Conservation (phyloP, 2,797 vertebrate species). For the Megaceryle alcyon region DNA sequence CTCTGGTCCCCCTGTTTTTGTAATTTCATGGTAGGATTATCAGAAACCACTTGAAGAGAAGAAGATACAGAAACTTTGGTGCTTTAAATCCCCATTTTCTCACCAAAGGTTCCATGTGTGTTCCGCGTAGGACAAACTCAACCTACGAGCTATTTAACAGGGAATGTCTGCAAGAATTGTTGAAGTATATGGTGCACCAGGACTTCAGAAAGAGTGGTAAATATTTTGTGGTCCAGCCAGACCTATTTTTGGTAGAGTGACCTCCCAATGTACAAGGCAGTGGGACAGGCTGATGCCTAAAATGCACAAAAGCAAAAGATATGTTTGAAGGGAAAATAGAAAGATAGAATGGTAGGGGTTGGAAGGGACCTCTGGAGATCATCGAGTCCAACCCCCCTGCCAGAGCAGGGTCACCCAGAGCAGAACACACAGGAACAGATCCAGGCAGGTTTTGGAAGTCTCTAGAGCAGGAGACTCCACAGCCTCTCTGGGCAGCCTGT, state of each 20-base stretch:
- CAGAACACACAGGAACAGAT: too few species aligned
- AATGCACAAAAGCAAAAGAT: not conserved
- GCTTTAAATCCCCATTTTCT: not conserved
- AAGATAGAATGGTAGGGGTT: too few species aligned
- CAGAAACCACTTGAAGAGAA: conserved; percentile 12
- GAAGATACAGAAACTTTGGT: not conserved
- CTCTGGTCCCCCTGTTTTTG: conserved; percentile 20
- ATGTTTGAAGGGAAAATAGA: not conserved
- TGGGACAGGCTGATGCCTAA: not conserved
- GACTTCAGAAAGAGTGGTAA: not conserved
- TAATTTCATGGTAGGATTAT: conserved; percentile 59
- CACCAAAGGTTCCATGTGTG: not conserved
- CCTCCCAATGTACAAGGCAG: fast-evolving
- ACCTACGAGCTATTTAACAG: fast-evolving
- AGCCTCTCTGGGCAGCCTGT: too few species aligned
- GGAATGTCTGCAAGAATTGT: not conserved
- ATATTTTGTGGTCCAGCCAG: not conserved
- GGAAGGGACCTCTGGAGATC: too few species aligned
- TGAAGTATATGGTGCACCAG: too few species aligned
- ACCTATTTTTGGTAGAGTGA: not conserved
- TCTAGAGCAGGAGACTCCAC: too few species aligned
- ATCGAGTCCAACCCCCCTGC: too few species aligned
- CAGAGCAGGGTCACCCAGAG: too few species aligned
- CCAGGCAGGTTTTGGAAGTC: too few species aligned
- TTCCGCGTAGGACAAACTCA: not conserved